phyloP scores from a whole-genome alignment of 2,113 vertebrate genomes.

The Menura novaehollandiae region DNA sequence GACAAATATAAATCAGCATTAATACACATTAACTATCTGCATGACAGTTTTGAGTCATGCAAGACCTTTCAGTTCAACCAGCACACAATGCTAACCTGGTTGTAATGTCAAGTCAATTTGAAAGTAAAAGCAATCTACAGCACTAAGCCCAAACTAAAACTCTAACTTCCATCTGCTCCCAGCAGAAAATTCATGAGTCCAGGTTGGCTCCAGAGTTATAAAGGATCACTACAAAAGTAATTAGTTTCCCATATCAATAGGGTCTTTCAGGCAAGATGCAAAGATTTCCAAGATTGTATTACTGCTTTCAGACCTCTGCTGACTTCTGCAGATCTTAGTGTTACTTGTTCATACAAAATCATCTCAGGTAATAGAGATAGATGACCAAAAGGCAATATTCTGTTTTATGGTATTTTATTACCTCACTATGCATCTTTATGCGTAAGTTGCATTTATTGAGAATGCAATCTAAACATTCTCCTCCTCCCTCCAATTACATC shows the following conservation, averaged over 20 bases:
- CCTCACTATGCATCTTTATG: not conserved
- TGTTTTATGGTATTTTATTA: not conserved
- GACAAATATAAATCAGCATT: not conserved
- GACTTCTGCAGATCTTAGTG: not conserved
- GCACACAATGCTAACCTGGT: not conserved
- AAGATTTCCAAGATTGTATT: not conserved
- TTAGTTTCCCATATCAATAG: not conserved
- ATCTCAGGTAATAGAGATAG: fast-evolving
- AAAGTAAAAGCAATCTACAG: not conserved
- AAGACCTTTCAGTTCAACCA: not conserved
- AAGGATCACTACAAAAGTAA: not conserved
- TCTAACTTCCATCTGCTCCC: not conserved
- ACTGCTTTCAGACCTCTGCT: not conserved
- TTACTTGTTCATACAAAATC: not conserved
- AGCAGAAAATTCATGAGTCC: not conserved
- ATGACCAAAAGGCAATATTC: not conserved
- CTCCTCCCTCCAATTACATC: not conserved
- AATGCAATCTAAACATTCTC: not conserved
- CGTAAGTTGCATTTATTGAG: fast-evolving
- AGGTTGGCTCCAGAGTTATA: not conserved
- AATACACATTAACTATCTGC: not conserved
- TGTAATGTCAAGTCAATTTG: not conserved
- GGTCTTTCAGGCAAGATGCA: not conserved
- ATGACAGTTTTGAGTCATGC: not conserved
- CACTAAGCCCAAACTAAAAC: not conserved